Base-by-base conservation (phyloP, 2,113 vertebrate species). In the Sylvilagus bachmani region DNA sequence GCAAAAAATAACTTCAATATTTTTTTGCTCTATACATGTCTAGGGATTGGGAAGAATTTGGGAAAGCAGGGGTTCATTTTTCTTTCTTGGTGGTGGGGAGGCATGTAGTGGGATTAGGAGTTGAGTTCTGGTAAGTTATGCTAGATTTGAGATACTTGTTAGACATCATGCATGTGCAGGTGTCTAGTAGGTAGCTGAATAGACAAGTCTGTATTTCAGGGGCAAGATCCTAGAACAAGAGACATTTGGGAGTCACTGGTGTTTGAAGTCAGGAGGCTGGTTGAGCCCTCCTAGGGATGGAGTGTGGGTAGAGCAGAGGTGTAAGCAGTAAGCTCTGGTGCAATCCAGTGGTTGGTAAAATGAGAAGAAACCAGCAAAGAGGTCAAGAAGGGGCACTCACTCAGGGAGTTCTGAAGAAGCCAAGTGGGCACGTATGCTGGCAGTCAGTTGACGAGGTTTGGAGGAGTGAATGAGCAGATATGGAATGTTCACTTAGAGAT, bases 231-330 rank as follows among this genome's bases (percentile, higher is more conserved):
- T 84, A 31, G 11, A 3, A 21, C 73, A 78, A 81, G 7, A 6
- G 27, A 10, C 5, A 27, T 36, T 82, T 86, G 75, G 36, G 25
- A 87, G 61, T 51, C 49, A 21, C 70, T 81, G 53, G 33, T 24
- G n/a, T 25, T 94, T 87, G 49, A 79, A 79, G 33, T 87, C 33
- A 33, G n/a, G 21, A n/a, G 61, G 58, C 27, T 94, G 51, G n/a
- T 55, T 82, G 31, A 83, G 67, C 31, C 16, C 11, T 89, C 44
- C 14, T 87, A 3, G 14, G 17, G 67, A 62, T 24, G 70, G 66
- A 87, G 6, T 61, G 10, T 77, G 21, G 17, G 11, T 67, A n/a
- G 31, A 80, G 53, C 87, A 90, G 4, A 58, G 24, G 0, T 77
- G 53, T 67, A 71, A 79, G 70, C 70, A 51, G 17, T n/a, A 62